phyloP scores from a whole-genome alignment of 2,888 invertebrate genomes.

The Drosophila algonquin region DNA sequence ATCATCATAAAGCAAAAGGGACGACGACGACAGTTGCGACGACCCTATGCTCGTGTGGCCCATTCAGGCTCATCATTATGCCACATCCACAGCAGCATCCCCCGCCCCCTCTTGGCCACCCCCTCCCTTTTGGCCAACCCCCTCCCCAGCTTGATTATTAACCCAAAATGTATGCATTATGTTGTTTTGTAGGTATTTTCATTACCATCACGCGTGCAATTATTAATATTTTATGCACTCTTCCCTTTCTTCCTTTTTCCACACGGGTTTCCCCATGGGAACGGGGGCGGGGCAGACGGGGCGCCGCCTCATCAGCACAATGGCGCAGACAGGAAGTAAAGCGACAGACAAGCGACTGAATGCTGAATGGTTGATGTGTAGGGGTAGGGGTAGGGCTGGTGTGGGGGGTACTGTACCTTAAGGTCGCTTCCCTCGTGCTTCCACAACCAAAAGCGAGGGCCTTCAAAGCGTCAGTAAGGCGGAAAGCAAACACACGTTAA shows the following conservation, averaged over 20 bases:
- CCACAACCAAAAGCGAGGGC: conserved; percentile 4
- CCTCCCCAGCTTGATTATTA: conserved; percentile 57
- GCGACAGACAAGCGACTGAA: conserved; percentile 37
- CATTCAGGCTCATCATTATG: conserved; percentile 46
- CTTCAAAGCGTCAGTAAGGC: conserved; percentile 30
- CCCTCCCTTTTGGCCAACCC: not conserved
- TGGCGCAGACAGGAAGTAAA: conserved; percentile 62
- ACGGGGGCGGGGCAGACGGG: conserved; percentile 21
- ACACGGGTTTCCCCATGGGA: conserved; percentile 9
- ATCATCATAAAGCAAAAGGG: conserved; percentile 55
- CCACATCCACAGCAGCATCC: conserved; percentile 9
- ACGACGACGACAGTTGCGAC: conserved; percentile 21
- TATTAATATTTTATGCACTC: conserved; percentile 76
- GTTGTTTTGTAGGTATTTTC: conserved; percentile 61
- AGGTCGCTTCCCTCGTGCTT: not conserved
- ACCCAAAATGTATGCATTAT: conserved; percentile 73
- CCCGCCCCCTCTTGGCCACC: not conserved
- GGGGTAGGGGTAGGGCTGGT: too few species aligned
- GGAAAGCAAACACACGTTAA: conserved; percentile 56
- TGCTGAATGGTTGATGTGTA: not conserved
- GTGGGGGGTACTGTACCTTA: conserved; percentile 3
- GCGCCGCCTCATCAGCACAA: conserved; percentile 49
- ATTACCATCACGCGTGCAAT: conserved; percentile 77
- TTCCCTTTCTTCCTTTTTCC: conserved; percentile 25
- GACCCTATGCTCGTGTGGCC: conserved; percentile 13